Evolutionary conservation across 1,140 invertebrate species (phyloP).

Genomic region (Macrocentrus cingulum): DNA sequence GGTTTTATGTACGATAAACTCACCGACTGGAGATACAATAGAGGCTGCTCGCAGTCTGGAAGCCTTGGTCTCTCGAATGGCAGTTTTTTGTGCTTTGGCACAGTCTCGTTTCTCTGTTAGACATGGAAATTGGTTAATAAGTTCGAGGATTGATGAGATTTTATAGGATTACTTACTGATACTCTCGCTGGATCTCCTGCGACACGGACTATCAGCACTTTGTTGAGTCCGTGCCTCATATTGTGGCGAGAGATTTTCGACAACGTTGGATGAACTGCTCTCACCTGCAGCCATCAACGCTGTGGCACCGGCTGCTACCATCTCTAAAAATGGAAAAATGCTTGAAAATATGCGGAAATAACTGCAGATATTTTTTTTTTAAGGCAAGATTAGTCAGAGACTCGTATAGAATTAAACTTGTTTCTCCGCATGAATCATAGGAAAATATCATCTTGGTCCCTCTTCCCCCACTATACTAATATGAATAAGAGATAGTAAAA

Average conservation of each 20-base stretch:
- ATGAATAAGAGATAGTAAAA: slow-evolving; percentile 1
- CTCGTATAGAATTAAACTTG: slow-evolving; percentile 13
- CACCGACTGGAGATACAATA: slow-evolving; percentile 37
- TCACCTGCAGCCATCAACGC: slow-evolving; percentile 44
- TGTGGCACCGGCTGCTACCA: slow-evolving; percentile 44
- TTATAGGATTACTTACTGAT: slow-evolving; percentile 2
- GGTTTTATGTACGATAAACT: too few relatives aligned
- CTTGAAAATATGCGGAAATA: too few relatives aligned
- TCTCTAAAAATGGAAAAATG: slow-evolving; percentile 23
- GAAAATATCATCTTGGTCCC: slow-evolving; percentile 12
- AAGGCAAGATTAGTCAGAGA: background rate
- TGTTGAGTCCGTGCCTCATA: slow-evolving; percentile 29
- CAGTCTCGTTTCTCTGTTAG: slow-evolving; percentile 31
- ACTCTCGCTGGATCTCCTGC: slow-evolving; percentile 24
- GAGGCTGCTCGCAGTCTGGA: slow-evolving; percentile 70
- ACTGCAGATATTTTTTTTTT: too few relatives aligned
- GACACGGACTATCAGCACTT: slow-evolving; percentile 25
- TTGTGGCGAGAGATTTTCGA: slow-evolving; percentile 26
- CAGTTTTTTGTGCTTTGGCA: slow-evolving; percentile 30
- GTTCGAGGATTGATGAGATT: too few relatives aligned
- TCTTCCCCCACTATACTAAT: background rate
- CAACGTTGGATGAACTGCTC: slow-evolving; percentile 35
- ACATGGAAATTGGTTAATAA: slow-evolving; percentile 23
- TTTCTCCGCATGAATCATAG: slow-evolving; percentile 22
- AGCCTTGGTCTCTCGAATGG: slow-evolving; percentile 69